Base-by-base conservation (phyloP, 2,113 vertebrate species). In the Psettodes erumei region DNA sequence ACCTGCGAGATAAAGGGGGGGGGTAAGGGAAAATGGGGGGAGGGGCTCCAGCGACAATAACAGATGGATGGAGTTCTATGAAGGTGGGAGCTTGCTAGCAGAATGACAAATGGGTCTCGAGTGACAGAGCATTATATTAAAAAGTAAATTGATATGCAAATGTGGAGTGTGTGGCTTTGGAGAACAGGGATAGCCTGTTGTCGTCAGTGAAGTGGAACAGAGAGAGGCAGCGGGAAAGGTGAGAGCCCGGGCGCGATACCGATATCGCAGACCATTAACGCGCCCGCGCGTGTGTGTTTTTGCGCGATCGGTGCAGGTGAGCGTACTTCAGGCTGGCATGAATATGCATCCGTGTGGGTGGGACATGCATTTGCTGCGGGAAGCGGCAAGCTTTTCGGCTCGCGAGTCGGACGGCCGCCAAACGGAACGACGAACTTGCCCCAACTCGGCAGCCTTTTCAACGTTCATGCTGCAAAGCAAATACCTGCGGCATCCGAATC, bases 141-240 rank as follows among this genome's bases (percentile, higher is more conserved):
- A 93, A 93, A 93, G 88, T 88, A 94, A 93, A 94, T 93, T 93
- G 93, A 94, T 93, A 94, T 94, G 93, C 90, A 94, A 94, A 94
- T 94, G 86, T 77, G 63, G 81, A 88, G 76, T 74, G 80, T 88
- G 89, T 87, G 81, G 86, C 89, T 90, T 89, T 88, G 77, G 88
- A 90, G 90, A 85, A 88, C 86, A 73, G 83, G 86, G 89, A 90
- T 87, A 89, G 91, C 87, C 88, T 92, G 89, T 93, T 90, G 88
- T 91, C 89, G 81, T 82, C 83, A 66, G 42, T 89, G 86, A 78
- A 91, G 90, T 90, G 85, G 89, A 92, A 92, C 92, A 85, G 84
- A 83, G 77, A 74, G 77, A 77, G 71, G 51, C 81, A 65, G 68
- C 67, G 68, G 70, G 78, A 73, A 84, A 79, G 86, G 86, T 82